Percentiles rank a stretch among this genome's conserved stretches.
These are phyloP conservation scores for Drosophila cyrtoloma DNA, from an alignment of 2,888 invertebrate genomes.

Conservation along the genomic window DNA sequence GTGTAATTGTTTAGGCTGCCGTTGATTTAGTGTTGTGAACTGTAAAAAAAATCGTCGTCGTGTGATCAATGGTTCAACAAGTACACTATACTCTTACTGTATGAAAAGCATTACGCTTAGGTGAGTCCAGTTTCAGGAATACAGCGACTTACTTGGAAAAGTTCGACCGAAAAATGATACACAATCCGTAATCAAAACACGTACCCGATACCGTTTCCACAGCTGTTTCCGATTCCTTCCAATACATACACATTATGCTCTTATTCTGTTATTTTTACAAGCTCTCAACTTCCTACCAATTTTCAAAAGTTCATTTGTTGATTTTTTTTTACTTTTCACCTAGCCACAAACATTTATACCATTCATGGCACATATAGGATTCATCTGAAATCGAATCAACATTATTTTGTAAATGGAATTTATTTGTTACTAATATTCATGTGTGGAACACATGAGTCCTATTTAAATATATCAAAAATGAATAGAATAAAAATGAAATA, in stretches of 20 bases:
- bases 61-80: constrained; percentile 13
- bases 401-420: constrained; percentile 33
- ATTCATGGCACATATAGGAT: constrained; percentile 53
- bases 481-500: constrained; percentile 37
- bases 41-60: constrained; percentile 9
- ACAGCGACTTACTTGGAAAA: not conserved
- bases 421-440: constrained; percentile 45
- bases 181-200: constrained; percentile 40
- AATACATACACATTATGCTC: constrained; percentile 47
- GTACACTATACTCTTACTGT: constrained; percentile 6
- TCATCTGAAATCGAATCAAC: constrained; percentile 41
- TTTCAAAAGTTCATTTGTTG: constrained; percentile 28
- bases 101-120: constrained; percentile 10
- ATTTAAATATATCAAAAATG: constrained; percentile 25
- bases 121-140: constrained; percentile 33
- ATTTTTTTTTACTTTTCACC: constrained; percentile 25
- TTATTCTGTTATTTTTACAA: constrained; percentile 19
- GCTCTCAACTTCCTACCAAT: constrained; percentile 28
- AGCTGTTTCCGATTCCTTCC: constrained; percentile 49
- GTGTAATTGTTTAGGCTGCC: constrained; percentile 31
- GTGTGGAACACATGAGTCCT: constrained; percentile 39
- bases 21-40: constrained; percentile 29
- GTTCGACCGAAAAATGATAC: constrained; percentile 19
- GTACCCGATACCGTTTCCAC: constrained; percentile 46
- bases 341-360: constrained; percentile 37